Evolutionary conservation across 2,888 invertebrate genomes (phyloP).

Genomic region (Xanthia togata): DNA sequence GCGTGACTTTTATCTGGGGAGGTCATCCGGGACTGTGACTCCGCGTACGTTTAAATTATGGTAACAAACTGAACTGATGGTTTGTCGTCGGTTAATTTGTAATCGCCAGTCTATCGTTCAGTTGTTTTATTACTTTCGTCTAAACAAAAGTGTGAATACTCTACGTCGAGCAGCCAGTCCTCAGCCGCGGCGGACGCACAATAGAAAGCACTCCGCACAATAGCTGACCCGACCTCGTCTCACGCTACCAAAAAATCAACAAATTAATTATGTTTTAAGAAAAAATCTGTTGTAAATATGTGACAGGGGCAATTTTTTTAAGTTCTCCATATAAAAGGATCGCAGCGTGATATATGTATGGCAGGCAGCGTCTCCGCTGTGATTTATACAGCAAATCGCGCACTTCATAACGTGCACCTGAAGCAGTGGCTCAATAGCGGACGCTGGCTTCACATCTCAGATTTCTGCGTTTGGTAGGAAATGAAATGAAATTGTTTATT

Average conservation of each 20-base stretch:
- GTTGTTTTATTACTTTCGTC: slow-evolving; percentile 1
- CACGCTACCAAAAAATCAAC: slow-evolving; percentile 63
- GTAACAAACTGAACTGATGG: background rate
- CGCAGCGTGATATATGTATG: slow-evolving; percentile 80
- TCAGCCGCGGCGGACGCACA: slow-evolving; percentile 42
- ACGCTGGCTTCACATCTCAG: background rate
- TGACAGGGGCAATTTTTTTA: slow-evolving; percentile 77
- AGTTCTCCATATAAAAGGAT: slow-evolving; percentile 70
- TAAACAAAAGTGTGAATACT: slow-evolving; percentile 51
- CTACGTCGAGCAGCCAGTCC: background rate
- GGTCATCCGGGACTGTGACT: background rate
- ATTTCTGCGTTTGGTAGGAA: too few species aligned
- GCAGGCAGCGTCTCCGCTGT: slow-evolving; percentile 44
- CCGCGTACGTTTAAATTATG: background rate
- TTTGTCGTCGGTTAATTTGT: slow-evolving; percentile 2
- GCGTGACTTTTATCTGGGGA: background rate
- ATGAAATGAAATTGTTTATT: too few species aligned
- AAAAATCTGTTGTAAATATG: slow-evolving; percentile 60
- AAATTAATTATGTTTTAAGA: slow-evolving; percentile 62
- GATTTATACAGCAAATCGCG: slow-evolving; percentile 54
- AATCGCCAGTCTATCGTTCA: background rate
- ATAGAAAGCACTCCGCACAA: slow-evolving; percentile 71
- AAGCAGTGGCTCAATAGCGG: slow-evolving; percentile 3
- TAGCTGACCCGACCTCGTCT: slow-evolving; percentile 72
- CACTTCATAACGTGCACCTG: slow-evolving; percentile 19